phyloP scores from a whole-genome alignment of 2,797 vertebrate genomes.

The Hirundo rustica region DNA sequence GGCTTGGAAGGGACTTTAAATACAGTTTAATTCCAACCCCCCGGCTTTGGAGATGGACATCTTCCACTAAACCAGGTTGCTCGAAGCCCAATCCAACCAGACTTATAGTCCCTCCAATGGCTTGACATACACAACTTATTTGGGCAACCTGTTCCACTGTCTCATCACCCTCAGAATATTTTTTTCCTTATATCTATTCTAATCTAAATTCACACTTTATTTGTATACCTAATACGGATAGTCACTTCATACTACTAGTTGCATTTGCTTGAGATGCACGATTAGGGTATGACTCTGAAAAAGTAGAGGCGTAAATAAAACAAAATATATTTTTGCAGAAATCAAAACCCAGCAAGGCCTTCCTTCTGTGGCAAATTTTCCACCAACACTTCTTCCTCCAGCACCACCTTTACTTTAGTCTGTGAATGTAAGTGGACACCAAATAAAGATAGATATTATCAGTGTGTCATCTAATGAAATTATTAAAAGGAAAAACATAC shows the following conservation, averaged over 20 bases:
- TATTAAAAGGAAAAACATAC: not conserved
- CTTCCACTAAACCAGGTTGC: not conserved
- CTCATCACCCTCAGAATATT: not conserved
- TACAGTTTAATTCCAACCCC: not conserved
- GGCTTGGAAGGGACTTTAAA: not conserved
- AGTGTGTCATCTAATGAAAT: not conserved
- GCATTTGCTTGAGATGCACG: not conserved
- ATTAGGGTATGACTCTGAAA: not conserved
- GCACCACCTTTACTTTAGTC: not conserved
- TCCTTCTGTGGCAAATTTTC: not conserved
- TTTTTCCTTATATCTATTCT: not conserved
- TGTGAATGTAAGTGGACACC: not conserved
- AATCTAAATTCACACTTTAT: not conserved
- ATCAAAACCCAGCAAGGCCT: not conserved
- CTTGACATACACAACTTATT: not conserved
- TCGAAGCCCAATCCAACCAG: not conserved
- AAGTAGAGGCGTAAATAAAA: not conserved
- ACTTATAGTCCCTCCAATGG: not conserved
- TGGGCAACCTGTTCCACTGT: not conserved
- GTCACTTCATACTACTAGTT: not conserved
- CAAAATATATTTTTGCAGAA: not conserved
- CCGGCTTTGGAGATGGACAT: not conserved
- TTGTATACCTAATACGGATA: fast-evolving
- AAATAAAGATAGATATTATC: not conserved
- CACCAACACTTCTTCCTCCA: not conserved